Evolutionary conservation across 2,113 vertebrate genomes (phyloP).

Genomic region (Thunnus maccoyii): DNA sequence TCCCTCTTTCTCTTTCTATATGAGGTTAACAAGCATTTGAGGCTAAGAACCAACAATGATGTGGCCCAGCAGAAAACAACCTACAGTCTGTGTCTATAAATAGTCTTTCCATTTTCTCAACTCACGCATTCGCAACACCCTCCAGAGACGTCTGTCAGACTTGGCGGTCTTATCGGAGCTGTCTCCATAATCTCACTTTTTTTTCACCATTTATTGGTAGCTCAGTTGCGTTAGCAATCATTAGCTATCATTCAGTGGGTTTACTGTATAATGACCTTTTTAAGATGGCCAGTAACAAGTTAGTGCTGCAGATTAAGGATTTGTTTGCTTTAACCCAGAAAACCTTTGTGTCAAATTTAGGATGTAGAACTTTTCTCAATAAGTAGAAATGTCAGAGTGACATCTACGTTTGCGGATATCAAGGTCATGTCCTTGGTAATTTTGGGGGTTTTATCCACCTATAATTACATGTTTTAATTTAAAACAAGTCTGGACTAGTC

Average conservation of each 20-base stretch:
- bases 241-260: neutral
- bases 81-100: slow-evolving; percentile 69
- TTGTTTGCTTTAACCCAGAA: neutral
- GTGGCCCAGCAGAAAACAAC: slow-evolving; percentile 51
- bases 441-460: too few relatives aligned
- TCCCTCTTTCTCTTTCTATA: neutral
- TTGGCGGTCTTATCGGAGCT: slow-evolving; percentile 5
- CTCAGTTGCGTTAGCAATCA: neutral
- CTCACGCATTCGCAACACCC: slow-evolving; percentile 48
- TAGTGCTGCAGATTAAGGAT: neutral
- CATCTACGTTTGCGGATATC: too few relatives aligned
- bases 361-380: neutral
- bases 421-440: too few relatives aligned
- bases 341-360: too few relatives aligned
- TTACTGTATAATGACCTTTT: neutral
- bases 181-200: neutral
- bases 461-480: too few relatives aligned
- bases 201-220: neutral
- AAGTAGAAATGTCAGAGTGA: neutral
- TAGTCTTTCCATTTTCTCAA: slow-evolving; percentile 63
- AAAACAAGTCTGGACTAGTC: too few relatives aligned
- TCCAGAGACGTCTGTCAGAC: slow-evolving; percentile 52
- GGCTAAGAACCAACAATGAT: slow-evolving; percentile 30
- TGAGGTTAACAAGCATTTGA: slow-evolving; percentile 23
- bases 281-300: neutral